Base-by-base conservation (phyloP, 2,797 vertebrate species). In the Poeciliopsis presidionis region DNA sequence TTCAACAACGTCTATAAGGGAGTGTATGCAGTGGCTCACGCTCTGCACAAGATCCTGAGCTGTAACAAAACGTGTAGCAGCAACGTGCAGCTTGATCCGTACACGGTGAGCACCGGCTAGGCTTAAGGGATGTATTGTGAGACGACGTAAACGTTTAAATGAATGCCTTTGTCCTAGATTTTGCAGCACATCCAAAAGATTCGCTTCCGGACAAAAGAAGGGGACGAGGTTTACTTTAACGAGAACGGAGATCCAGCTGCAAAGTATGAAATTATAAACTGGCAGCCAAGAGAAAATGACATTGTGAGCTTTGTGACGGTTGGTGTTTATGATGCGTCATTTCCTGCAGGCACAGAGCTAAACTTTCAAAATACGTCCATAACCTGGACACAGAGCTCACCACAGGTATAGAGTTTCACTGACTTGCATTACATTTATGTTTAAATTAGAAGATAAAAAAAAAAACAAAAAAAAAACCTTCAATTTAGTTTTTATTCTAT, bases 251-350 rank as follows among this genome's bases (percentile, higher is more conserved):
- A 95, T 33, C 91, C 92, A 57, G 70, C 90, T 33, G 94, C 94
- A 83, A 94, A 89, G 80, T 95, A 96, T 90, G 94, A 95, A 70
- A 88, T 96, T 36, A 91, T 95, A 81, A 96, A 95, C 81, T 95
- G 95, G 95, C 94, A 95, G 81, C 86, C 80, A 7, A 86, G 41
- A 71, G 70, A 77, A 70, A 81, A 90, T 1, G 73, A 82, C 25
- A 67, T 78, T 0, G 86, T 92, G 65, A 81, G 88, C 6, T 94
- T 95, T 91, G 92, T 93, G 25, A 90, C 82, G 41, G 89, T 94
- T 49, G 95, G 95, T 30, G 81, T 92, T 36, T 91, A 95, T 82
- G 95, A 95, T 86, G 81, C 93, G 28, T 93, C 94, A 41, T 59
- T 91, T 53, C 85, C 88, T 67, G 53, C 67, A 55, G 81, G 89